Conservation (phyloP, 2,113 vertebrate genomes). For the Rhizomys pruinosus region DNA sequence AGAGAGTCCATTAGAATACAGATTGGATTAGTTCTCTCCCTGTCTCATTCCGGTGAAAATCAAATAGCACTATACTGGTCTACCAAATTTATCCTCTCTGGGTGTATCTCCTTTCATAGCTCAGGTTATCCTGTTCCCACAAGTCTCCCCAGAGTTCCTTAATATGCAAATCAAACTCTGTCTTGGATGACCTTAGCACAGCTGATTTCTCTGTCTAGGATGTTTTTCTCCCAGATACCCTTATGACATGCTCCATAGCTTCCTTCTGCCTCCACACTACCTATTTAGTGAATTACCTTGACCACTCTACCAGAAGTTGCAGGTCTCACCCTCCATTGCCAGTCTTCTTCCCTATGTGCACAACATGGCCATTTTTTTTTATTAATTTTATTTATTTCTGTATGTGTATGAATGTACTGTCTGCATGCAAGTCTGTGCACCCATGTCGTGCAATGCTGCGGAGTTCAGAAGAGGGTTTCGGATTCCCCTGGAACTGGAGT, state of each 20-base stretch:
- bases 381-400: too few relatives aligned
- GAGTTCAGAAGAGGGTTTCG: too few relatives aligned
- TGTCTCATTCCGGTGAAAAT: background rate
- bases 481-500: too few relatives aligned
- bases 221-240: background rate
- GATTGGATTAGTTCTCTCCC: accelerated
- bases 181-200: background rate
- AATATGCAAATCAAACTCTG: background rate
- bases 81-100: background rate
- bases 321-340: background rate
- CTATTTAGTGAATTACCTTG: background rate
- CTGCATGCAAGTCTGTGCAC: too few relatives aligned
- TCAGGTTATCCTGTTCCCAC: background rate
- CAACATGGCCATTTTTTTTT: background rate
- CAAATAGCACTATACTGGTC: background rate
- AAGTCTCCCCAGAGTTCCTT: background rate
- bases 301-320: background rate
- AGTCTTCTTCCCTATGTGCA: background rate
- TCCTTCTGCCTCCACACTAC: background rate
- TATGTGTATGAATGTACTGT: too few relatives aligned
- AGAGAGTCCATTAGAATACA: accelerated
- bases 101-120: background rate
- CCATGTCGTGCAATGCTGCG: too few relatives aligned
- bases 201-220: background rate
- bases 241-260: background rate